These are phyloP conservation scores for Tillus elongatus DNA, from an alignment of 2,888 invertebrate genomes.

Conservation along the genomic window DNA sequence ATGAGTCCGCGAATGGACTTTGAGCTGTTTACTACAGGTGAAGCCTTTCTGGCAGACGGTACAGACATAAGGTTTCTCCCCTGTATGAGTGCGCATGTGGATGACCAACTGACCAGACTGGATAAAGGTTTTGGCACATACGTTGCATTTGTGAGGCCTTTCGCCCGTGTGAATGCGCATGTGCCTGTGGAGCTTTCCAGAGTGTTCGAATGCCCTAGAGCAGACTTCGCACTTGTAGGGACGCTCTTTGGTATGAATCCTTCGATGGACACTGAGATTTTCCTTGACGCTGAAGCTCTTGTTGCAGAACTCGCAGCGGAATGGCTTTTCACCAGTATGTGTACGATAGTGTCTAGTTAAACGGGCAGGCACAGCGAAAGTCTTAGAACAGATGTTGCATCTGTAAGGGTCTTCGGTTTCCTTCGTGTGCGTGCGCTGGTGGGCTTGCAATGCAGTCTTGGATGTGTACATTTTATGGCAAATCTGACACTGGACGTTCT, in stretches of 20 bases:
- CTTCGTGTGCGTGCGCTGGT: slow-evolving; percentile 37
- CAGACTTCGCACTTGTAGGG: slow-evolving; percentile 86
- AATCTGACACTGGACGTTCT: slow-evolving; percentile 38
- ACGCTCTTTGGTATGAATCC: slow-evolving; percentile 86
- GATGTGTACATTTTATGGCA: slow-evolving; percentile 39
- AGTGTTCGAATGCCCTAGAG: slow-evolving; percentile 82
- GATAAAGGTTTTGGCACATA: slow-evolving; percentile 83
- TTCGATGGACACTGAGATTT: slow-evolving; percentile 79
- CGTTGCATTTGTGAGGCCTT: slow-evolving; percentile 79
- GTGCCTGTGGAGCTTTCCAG: slow-evolving; percentile 81
- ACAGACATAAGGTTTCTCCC: slow-evolving; percentile 75
- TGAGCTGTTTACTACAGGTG: slow-evolving; percentile 84
- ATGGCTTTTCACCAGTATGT: slow-evolving; percentile 85
- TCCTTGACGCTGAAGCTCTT: slow-evolving; percentile 90
- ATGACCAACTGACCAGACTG: slow-evolving; percentile 87
- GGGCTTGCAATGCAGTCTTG: slow-evolving; percentile 34
- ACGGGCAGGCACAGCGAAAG: slow-evolving; percentile 82
- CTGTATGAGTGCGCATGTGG: slow-evolving; percentile 80
- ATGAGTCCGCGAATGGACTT: slow-evolving; percentile 84
- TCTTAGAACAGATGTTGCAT: slow-evolving; percentile 84
- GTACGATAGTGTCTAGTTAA: slow-evolving; percentile 79
- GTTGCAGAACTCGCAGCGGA: slow-evolving; percentile 78
- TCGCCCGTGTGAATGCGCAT: slow-evolving; percentile 88
- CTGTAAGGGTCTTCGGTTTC: slow-evolving; percentile 62
- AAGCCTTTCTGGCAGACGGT: slow-evolving; percentile 81